These are phyloP conservation scores for Battus philenor DNA, from an alignment of 1,140 invertebrate genomes.

Conservation along the genomic window DNA sequence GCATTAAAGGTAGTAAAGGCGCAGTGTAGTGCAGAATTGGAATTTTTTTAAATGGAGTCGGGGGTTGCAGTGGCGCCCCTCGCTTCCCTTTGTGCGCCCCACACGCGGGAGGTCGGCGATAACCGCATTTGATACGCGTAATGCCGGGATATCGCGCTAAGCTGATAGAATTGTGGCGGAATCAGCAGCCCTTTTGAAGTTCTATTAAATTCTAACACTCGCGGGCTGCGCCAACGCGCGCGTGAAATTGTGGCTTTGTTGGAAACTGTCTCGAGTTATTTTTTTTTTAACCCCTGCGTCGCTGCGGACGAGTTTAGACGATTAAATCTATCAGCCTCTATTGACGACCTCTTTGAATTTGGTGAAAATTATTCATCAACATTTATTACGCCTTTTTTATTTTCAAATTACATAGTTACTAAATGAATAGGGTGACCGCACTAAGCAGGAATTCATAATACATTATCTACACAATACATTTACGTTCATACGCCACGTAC, in stretches of 20 bases:
- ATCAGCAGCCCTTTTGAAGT: constrained; percentile 71
- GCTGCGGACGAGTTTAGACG: neutral
- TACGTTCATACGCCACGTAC: no score
- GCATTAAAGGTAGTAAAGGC: constrained; percentile 24
- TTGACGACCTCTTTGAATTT: no score
- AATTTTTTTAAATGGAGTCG: constrained; percentile 16
- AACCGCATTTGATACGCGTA: constrained; percentile 73
- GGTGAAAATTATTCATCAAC: no score
- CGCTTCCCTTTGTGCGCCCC: constrained; percentile 19
- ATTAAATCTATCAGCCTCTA: no score
- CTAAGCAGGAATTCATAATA: no score
- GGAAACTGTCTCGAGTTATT: constrained; percentile 59
- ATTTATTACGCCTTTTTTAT: no score
- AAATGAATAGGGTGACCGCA: no score
- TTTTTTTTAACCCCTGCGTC: constrained; percentile 22
- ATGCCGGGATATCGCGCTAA: constrained; percentile 68
- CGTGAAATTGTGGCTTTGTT: constrained; percentile 70
- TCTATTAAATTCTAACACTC: constrained; percentile 72
- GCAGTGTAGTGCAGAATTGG: constrained; percentile 16
- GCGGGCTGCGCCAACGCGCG: constrained; percentile 62
- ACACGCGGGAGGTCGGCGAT: constrained; percentile 34
- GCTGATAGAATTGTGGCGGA: constrained; percentile 72
- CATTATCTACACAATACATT: no score
- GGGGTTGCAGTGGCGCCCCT: constrained; percentile 27
- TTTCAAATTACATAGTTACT: no score